Evolutionary conservation across 2,113 vertebrate species (phyloP), one percentile per base, ranked within the genome.

Genomic region (Myotis yumanensis): DNA sequence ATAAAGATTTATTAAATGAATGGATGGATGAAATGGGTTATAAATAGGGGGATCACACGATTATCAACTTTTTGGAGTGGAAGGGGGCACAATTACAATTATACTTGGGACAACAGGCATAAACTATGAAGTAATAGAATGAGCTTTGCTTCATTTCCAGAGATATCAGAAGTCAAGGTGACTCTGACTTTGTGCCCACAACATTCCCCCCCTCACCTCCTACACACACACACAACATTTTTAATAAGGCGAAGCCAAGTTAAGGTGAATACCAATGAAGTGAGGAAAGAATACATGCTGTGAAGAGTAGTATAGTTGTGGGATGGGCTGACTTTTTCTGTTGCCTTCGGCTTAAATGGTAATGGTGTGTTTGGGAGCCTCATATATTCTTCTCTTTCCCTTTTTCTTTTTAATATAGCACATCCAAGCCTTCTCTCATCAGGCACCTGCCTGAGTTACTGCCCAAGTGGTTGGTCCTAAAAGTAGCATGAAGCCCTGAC

Each of bases 291-390:
- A 22, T 77, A 62, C 18, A 15, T 51, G 48, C 51, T 43, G 25
- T 46, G 5, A 82, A 68, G 28, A 3, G 28, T 64, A 69, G n/a
- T 71, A 1, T n/a, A 75, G 71, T 18, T n/a, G 68, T 30, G 52
- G 30, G 35, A 72, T 22, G 48, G 43, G 18, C 22, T 32, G 52
- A 54, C 46, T 11, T 66, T 84, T 85, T 59, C 51, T 81, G 89
- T 84, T 73, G 35, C 16, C 25, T 81, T 69, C 51, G 22, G 86
- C 12, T 37, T 68, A 86, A 43, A 9, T n/a, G 51, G 30, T 62
- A 89, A 71, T 32, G 25, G n/a, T 89, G 40, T 96, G 35, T 86
- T 76, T 90, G 75, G 23, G 75, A 92, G 76, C 22, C 23, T 80
- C 46, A 30, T 43, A 40, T 86, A 2, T 93, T 93, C 46, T 89